These are phyloP conservation scores for Drosophila albomicans DNA, from an alignment of 1,140 invertebrate genomes.

Conservation along the genomic window DNA sequence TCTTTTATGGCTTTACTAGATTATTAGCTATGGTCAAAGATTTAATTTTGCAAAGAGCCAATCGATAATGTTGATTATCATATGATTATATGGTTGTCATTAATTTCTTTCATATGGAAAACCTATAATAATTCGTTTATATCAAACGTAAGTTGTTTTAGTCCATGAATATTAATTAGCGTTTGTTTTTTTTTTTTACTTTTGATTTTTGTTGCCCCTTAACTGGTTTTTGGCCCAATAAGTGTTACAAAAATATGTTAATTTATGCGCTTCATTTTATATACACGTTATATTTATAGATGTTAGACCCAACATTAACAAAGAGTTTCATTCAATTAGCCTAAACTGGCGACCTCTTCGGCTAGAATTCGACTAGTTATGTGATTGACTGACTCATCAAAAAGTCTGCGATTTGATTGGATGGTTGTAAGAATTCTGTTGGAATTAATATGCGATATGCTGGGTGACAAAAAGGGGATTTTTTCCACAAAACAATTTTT, in stretches of 20 bases:
- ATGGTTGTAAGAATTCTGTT: neutral
- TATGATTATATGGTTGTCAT: slow-evolving; percentile 30
- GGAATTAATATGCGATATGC: neutral
- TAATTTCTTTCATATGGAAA: slow-evolving; percentile 18
- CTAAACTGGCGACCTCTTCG: neutral
- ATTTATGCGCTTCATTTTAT: slow-evolving; percentile 23
- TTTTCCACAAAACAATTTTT: too few relatives aligned
- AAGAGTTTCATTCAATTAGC: slow-evolving; percentile 25
- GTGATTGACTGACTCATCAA: slow-evolving; percentile 23
- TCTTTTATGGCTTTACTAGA: neutral
- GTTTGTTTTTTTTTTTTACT: slow-evolving; percentile 13
- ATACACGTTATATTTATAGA: slow-evolving; percentile 8
- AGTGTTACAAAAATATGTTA: slow-evolving; percentile 42
- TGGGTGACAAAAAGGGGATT: neutral
- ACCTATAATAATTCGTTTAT: slow-evolving; percentile 30
- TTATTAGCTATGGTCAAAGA: neutral
- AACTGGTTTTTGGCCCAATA: slow-evolving; percentile 23
- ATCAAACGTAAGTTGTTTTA: slow-evolving; percentile 23
- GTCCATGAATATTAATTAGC: slow-evolving; percentile 34
- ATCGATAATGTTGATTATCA: slow-evolving; percentile 25
- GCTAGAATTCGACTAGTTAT: neutral
- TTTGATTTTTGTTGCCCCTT: neutral
- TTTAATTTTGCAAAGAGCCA: slow-evolving; percentile 19
- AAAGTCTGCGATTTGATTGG: neutral
- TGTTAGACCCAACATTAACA: neutral